Evolutionary conservation across 2,888 invertebrate species (phyloP).

Genomic region (Odontomyia ornata): DNA sequence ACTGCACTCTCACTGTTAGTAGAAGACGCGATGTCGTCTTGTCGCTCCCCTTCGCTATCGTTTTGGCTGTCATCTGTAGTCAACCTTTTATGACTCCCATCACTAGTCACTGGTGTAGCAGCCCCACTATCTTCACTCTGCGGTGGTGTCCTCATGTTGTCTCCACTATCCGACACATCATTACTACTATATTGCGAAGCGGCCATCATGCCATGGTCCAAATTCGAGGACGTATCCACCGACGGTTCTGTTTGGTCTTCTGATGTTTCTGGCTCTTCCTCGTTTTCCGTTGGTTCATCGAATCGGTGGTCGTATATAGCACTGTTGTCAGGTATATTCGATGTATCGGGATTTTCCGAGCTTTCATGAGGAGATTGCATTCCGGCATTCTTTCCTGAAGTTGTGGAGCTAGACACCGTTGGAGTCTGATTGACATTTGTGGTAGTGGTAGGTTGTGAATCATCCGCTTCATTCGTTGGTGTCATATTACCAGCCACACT

Average conservation of each 20-base stretch:
- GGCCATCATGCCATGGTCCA: not conserved
- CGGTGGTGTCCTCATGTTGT: not conserved
- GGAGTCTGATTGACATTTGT: not conserved
- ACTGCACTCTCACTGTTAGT: not conserved
- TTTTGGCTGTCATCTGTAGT: not conserved
- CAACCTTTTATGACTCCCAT: not conserved
- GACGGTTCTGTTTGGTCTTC: not conserved
- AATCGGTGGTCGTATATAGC: constrained; percentile 47
- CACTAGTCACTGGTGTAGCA: not conserved
- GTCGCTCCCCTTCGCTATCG: not conserved
- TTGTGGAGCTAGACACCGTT: not conserved
- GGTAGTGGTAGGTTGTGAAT: not conserved
- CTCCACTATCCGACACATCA: not conserved
- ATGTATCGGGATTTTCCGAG: not conserved
- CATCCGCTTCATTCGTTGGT: not conserved
- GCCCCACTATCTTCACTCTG: not conserved
- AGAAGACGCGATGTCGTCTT: not conserved
- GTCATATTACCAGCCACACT: not conserved
- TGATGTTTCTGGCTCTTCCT: not conserved
- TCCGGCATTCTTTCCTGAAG: not conserved
- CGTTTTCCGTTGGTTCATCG: not conserved
- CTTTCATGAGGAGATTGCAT: not conserved
- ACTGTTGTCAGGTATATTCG: constrained; percentile 41
- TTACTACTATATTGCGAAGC: not conserved
- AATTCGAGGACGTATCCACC: not conserved